phyloP scores from a whole-genome alignment of 1,140 invertebrate genomes.

The Temnothorax curvispinosus region DNA sequence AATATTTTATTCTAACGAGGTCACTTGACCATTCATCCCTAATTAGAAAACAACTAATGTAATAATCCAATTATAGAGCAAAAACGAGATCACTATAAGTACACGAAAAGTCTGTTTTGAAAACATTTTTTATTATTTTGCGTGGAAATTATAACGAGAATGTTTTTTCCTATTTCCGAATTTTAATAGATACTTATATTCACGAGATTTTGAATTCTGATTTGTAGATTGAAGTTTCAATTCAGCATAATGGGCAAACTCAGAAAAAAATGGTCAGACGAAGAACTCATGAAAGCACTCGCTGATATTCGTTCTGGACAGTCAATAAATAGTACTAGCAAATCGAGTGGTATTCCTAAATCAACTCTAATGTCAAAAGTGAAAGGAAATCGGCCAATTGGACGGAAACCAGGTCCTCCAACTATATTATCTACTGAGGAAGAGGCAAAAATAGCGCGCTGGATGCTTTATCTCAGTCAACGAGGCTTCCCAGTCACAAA shows the following conservation, averaged over 20 bases:
- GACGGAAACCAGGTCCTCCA: constrained; percentile 2
- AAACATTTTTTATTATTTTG: too few relatives aligned
- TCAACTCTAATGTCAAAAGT: constrained; percentile 34
- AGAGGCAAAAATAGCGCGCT: constrained; percentile 56
- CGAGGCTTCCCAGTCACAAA: constrained; percentile 79
- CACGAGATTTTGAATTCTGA: not conserved
- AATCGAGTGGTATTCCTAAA: constrained; percentile 22
- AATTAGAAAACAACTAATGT: too few relatives aligned
- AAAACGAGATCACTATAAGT: too few relatives aligned
- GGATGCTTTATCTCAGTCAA: constrained; percentile 75
- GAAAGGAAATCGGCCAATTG: constrained; percentile 24
- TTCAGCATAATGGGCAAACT: constrained; percentile 8
- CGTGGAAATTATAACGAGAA: too few relatives aligned
- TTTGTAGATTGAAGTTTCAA: not conserved
- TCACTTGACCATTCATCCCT: too few relatives aligned
- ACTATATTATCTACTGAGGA: constrained; percentile 1
- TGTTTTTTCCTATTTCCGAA: too few relatives aligned
- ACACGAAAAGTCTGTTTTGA: too few relatives aligned
- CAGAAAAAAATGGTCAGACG: constrained; percentile 20
- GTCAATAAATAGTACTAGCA: constrained; percentile 5
- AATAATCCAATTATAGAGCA: too few relatives aligned
- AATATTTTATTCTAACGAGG: too few relatives aligned
- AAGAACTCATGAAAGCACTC: constrained; percentile 17
- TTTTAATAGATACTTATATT: too few relatives aligned
- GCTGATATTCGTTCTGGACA: constrained; percentile 20